Conservation (phyloP, 2,888 invertebrate genomes). For the Ectemnius lituratus region DNA sequence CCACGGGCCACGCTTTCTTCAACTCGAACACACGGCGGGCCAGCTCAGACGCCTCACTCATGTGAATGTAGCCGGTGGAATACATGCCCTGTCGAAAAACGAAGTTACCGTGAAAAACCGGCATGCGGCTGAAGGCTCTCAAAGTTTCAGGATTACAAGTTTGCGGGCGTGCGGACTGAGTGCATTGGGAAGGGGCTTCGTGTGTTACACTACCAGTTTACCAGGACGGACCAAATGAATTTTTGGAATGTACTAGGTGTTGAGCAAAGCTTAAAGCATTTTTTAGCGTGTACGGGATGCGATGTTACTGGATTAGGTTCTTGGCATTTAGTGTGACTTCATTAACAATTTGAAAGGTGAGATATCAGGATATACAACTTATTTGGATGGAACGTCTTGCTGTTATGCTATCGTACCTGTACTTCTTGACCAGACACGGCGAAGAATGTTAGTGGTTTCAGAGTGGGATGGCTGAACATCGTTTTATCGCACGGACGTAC, state of each 20-base stretch:
- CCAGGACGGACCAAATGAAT: too few species aligned
- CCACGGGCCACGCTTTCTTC: slow-evolving; percentile 85
- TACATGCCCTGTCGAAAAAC: slow-evolving; percentile 71
- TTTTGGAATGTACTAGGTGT: too few species aligned
- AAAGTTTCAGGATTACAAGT: too few species aligned
- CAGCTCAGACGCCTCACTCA: slow-evolving; percentile 89
- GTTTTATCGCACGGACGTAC: slow-evolving; percentile 86
- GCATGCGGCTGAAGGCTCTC: background rate
- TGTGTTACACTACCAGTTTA: too few species aligned
- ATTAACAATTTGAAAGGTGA: too few species aligned
- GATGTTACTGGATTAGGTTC: too few species aligned
- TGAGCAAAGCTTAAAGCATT: too few species aligned
- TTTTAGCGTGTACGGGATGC: too few species aligned
- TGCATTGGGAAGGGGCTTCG: too few species aligned
- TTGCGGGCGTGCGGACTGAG: too few species aligned
- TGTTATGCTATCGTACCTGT: slow-evolving; percentile 80
- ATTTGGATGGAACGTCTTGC: too few species aligned
- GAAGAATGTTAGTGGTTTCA: slow-evolving; percentile 88
- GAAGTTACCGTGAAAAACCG: background rate
- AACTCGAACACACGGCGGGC: slow-evolving; percentile 87
- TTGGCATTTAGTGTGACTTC: too few species aligned
- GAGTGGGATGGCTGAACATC: slow-evolving; percentile 82
- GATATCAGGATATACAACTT: background rate
- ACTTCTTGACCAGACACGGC: slow-evolving; percentile 89
- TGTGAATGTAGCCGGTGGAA: slow-evolving; percentile 90